phyloP scores from a whole-genome alignment of 2,888 invertebrate genomes.

The Acleris laterana region DNA sequence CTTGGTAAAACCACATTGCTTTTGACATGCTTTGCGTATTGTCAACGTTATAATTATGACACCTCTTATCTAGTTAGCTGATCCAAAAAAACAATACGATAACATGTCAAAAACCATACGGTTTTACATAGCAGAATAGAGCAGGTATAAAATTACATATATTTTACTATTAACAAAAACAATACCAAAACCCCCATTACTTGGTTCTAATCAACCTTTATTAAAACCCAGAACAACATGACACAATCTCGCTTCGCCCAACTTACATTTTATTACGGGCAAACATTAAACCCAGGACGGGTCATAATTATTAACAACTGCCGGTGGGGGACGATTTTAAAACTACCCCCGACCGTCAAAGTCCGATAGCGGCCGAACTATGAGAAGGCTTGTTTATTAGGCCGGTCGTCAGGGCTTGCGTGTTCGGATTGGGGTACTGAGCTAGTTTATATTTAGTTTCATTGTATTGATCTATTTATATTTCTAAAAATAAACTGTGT shows the following conservation, averaged over 20 bases:
- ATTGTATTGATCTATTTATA: background rate
- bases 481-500: too few species aligned
- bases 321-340: conserved; percentile 62
- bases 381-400: conserved; percentile 78
- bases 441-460: conserved; percentile 1
- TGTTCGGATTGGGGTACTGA: conserved; percentile 54
- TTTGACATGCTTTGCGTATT: too few species aligned
- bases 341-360: conserved; percentile 70
- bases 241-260: conserved; percentile 28
- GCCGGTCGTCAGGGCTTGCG: conserved; percentile 59
- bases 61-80: too few species aligned
- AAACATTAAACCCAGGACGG: conserved; percentile 36
- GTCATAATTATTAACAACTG: conserved; percentile 70
- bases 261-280: conserved; percentile 33
- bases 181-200: conserved; percentile 13
- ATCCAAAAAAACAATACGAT: too few species aligned
- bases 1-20: too few species aligned
- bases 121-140: too few species aligned
- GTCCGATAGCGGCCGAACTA: conserved; percentile 71
- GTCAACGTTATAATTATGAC: too few species aligned
- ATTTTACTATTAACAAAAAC: conserved; percentile 22
- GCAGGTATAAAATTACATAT: background rate
- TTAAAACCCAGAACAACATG: conserved; percentile 28
- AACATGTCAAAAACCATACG: too few species aligned
- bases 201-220: conserved; percentile 33